phyloP scores from a whole-genome alignment of 2,797 vertebrate genomes.

The Notoglanidium macrostoma region DNA sequence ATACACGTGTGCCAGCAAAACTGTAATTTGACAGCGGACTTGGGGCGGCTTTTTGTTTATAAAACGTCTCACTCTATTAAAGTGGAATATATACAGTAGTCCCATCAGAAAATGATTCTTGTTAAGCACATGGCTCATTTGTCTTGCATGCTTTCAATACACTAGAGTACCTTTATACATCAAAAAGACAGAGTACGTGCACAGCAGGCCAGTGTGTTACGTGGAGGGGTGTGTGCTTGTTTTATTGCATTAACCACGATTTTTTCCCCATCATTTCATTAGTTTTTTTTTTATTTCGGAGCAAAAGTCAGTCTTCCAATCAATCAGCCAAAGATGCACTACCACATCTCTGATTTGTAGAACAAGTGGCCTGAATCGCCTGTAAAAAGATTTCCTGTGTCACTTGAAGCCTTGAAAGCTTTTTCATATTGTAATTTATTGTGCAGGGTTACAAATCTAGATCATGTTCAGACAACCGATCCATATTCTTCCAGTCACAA shows the following conservation, averaged over 20 bases:
- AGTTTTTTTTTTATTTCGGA: slow-evolving; percentile 8
- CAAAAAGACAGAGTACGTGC: slow-evolving; percentile 7
- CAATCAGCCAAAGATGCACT: not conserved
- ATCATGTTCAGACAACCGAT: not conserved
- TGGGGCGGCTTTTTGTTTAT: slow-evolving; percentile 36
- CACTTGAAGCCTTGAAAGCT: not conserved
- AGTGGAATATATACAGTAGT: slow-evolving; percentile 26
- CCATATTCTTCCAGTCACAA: not conserved
- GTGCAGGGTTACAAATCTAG: not conserved
- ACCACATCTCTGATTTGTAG: not conserved
- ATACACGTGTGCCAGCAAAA: slow-evolving; percentile 24
- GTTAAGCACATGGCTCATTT: slow-evolving; percentile 31
- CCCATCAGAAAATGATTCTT: slow-evolving; percentile 34
- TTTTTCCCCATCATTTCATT: slow-evolving; percentile 11
- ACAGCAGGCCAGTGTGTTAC: not conserved
- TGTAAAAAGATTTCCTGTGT: not conserved
- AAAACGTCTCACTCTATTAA: slow-evolving; percentile 23
- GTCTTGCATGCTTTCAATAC: slow-evolving; percentile 27
- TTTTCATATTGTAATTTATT: not conserved
- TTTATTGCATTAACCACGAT: slow-evolving; percentile 24
- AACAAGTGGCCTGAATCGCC: not conserved
- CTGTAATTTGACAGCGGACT: slow-evolving; percentile 36
- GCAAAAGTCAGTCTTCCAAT: not conserved
- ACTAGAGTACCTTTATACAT: slow-evolving; percentile 36
- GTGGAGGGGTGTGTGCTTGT: not conserved